Evolutionary conservation across 2,888 invertebrate species (phyloP).

Genomic region (Drosophila diplacantha): DNA sequence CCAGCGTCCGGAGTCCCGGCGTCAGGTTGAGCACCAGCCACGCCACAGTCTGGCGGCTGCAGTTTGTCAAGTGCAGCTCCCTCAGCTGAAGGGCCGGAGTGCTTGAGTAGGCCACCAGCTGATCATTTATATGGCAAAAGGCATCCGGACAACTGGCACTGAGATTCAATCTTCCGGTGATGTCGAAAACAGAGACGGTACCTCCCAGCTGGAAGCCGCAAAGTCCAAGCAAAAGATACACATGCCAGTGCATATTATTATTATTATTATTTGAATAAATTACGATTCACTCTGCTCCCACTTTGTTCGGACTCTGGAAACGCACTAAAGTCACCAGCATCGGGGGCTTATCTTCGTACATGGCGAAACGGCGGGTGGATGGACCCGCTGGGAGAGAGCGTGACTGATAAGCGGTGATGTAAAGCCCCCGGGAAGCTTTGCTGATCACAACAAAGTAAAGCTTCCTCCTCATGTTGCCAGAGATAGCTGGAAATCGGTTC

Average conservation of each 20-base stretch:
- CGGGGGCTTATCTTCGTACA: slow-evolving; percentile 16
- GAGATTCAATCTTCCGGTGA: slow-evolving; percentile 49
- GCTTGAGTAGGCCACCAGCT: slow-evolving; percentile 29
- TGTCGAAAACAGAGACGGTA: slow-evolving; percentile 17
- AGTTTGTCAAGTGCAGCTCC: slow-evolving; percentile 57
- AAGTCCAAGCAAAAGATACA: slow-evolving; percentile 5
- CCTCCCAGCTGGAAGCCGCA: not conserved
- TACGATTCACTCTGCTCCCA: slow-evolving; percentile 8
- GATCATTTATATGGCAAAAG: slow-evolving; percentile 45
- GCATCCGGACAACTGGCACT: slow-evolving; percentile 55
- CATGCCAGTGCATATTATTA: slow-evolving; percentile 8
- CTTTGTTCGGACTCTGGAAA: slow-evolving; percentile 12
- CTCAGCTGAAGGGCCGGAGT: slow-evolving; percentile 38
- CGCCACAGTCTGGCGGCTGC: slow-evolving; percentile 56
- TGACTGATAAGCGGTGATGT: slow-evolving; percentile 23
- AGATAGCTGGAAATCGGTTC: not conserved
- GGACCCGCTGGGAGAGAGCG: slow-evolving; percentile 4
- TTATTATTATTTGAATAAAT: not conserved
- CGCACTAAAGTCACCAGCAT: slow-evolving; percentile 17
- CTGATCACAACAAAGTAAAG: slow-evolving; percentile 32
- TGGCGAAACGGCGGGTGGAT: slow-evolving; percentile 3
- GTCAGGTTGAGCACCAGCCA: slow-evolving; percentile 53
- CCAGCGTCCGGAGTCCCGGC: slow-evolving; percentile 65
- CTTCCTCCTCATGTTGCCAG: slow-evolving; percentile 11
- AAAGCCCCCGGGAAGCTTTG: slow-evolving; percentile 34